Evolutionary conservation across 2,888 invertebrate species (phyloP), one percentile per base, ranked within the genome.

Genomic region (Imbricaverruca yamaguchii): DNA sequence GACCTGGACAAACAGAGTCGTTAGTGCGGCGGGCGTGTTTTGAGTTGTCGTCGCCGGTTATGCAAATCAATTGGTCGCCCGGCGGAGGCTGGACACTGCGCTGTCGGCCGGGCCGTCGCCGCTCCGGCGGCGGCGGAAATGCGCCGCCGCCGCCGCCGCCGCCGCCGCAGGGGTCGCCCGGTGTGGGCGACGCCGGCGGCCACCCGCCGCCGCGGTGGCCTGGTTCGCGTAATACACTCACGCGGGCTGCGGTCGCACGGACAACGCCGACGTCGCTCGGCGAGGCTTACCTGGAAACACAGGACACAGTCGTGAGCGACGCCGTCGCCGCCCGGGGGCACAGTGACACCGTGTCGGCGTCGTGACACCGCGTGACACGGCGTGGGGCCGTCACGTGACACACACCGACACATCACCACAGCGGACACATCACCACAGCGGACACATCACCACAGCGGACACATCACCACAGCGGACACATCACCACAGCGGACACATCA

Each of bases 161-260:
- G 39, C 4, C 61, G 61, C 61, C 61, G n/a, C n/a, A n/a, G 3
- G 61, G 12, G 15, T 7, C 15, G 61, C 18, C 61, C 15, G 13
- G 61, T 9, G 18, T 61, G 12, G 67, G 11, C 67, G 25, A 21
- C 10, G 67, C n/a, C 2, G 63, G 63, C 15, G 10, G 63, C 67
- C n/a, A 10, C 67, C 9, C n/a, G 25, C 23, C 67, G 67, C 25
- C 67, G 67, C 25, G 25, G 25, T 18, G 39, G 15, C 53, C 53
- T 53, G 13, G n/a, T 69, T n/a, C 39, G 69, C 69, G 53, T 69
- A 69, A 69, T 53, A 39, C 69, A 69, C 69, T 69, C 53, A 69
- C 69, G 59, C 59, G 15, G 59, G 15, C 13, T 21, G 63, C 15
- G 69, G 53, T 53, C 69, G 39, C 39, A 15, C 39, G 53, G 67